These are phyloP conservation scores for Actenoides lindsayi DNA, from an alignment of 2,113 vertebrate genomes.

Conservation along the genomic window DNA sequence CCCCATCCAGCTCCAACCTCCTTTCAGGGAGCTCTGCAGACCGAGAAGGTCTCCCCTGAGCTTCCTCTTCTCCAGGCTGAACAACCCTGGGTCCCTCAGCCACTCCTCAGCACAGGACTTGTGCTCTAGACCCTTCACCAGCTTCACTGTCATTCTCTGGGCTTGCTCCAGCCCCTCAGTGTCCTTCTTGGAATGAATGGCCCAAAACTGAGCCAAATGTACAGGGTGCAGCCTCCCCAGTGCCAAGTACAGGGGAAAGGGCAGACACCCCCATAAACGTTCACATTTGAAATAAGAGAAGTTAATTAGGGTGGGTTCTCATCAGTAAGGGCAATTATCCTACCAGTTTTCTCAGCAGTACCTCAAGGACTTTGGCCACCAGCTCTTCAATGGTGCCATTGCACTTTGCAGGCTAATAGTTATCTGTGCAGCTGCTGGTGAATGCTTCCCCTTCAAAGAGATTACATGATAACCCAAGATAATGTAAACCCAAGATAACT, in stretches of 20 bases:
- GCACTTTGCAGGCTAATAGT: neutral
- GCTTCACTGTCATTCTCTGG: neutral
- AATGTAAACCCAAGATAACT: neutral
- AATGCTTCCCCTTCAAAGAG: neutral
- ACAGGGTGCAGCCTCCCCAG: neutral
- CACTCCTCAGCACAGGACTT: neutral
- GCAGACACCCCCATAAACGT: neutral
- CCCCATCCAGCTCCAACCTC: neutral
- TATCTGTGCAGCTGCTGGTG: neutral
- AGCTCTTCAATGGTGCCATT: neutral
- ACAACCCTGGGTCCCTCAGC: neutral
- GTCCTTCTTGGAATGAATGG: neutral
- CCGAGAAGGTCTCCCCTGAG: neutral
- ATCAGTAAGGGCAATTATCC: neutral
- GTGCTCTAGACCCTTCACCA: neutral
- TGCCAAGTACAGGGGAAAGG: neutral
- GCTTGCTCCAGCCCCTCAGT: neutral
- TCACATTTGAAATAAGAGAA: neutral
- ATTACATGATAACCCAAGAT: neutral
- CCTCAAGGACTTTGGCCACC: neutral
- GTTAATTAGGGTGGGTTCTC: neutral
- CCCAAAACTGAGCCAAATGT: neutral
- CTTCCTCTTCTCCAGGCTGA: neutral
- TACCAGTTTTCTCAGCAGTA: neutral
- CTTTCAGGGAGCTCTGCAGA: neutral